Conservation (phyloP, 2,113 vertebrate species). For the Petromus typicus region DNA sequence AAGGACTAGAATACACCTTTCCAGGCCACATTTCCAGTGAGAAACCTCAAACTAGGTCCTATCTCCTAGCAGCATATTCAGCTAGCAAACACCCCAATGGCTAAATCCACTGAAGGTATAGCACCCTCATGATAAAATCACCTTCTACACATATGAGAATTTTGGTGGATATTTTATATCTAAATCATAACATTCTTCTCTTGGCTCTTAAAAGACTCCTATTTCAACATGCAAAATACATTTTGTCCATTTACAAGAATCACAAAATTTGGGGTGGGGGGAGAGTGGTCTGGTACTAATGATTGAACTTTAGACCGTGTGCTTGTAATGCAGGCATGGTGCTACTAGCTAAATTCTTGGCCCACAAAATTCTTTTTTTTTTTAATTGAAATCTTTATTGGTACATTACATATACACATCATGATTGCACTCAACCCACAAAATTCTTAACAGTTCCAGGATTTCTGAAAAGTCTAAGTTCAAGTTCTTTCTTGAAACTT, state of each 20-base stretch:
- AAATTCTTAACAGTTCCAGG: background rate
- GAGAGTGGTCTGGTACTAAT: too few species aligned
- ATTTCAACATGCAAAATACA: background rate
- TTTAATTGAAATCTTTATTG: too few species aligned
- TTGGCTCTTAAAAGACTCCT: background rate
- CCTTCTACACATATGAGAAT: background rate
- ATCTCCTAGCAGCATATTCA: background rate
- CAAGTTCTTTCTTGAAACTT: background rate
- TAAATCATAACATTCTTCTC: background rate
- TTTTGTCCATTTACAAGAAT: background rate
- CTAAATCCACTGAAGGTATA: background rate
- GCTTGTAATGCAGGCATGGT: too few species aligned
- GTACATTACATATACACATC: too few species aligned
- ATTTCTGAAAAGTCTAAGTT: background rate
- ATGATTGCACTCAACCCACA: too few species aligned
- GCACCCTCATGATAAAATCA: background rate
- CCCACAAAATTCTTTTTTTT: background rate
- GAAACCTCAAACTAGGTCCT: background rate
- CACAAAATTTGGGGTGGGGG: background rate
- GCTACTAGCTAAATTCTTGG: too few species aligned
- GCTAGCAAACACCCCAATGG: background rate
- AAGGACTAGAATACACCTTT: background rate
- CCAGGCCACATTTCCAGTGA: background rate
- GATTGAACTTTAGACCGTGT: too few species aligned
- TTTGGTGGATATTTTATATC: background rate